Evolutionary conservation across 2,888 invertebrate species (phyloP).

Genomic region (Hesperia comma): DNA sequence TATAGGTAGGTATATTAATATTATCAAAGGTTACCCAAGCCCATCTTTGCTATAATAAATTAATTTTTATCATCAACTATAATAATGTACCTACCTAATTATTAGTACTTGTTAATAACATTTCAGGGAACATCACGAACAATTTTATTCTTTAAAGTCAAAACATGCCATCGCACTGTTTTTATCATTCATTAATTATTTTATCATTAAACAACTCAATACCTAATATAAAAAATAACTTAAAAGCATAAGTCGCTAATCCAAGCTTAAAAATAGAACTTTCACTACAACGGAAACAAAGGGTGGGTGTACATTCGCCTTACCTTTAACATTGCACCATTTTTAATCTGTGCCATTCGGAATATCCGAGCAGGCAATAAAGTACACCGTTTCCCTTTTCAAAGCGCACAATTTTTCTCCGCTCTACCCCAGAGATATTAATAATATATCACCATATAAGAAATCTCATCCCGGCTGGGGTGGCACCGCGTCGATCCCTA

Average conservation of each 20-base stretch:
- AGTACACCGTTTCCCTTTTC: slow-evolving; percentile 61
- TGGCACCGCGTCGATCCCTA: slow-evolving; percentile 69
- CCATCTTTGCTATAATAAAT: too few species aligned
- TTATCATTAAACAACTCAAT: not conserved
- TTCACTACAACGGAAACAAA: slow-evolving; percentile 23
- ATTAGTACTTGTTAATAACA: too few species aligned
- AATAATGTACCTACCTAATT: too few species aligned
- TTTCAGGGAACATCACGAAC: too few species aligned
- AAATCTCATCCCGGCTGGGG: slow-evolving; percentile 75
- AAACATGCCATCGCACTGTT: too few species aligned
- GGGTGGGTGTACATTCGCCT: slow-evolving; percentile 28
- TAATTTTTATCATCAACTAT: too few species aligned
- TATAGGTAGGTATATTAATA: too few species aligned
- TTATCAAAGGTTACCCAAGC: too few species aligned
- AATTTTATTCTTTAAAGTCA: too few species aligned
- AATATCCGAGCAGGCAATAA: slow-evolving; percentile 57
- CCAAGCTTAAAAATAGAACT: slow-evolving; percentile 16
- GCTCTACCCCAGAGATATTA: slow-evolving; percentile 70
- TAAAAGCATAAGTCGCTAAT: not conserved
- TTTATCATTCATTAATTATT: too few species aligned
- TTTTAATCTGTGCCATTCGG: slow-evolving; percentile 52
- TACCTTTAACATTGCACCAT: slow-evolving; percentile 40
- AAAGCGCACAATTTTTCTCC: slow-evolving; percentile 68
- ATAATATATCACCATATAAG: slow-evolving; percentile 80
- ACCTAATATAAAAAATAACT: not conserved